These are phyloP conservation scores for Bettongia penicillata DNA, from an alignment of 2,113 vertebrate species.

Conservation along the genomic window DNA sequence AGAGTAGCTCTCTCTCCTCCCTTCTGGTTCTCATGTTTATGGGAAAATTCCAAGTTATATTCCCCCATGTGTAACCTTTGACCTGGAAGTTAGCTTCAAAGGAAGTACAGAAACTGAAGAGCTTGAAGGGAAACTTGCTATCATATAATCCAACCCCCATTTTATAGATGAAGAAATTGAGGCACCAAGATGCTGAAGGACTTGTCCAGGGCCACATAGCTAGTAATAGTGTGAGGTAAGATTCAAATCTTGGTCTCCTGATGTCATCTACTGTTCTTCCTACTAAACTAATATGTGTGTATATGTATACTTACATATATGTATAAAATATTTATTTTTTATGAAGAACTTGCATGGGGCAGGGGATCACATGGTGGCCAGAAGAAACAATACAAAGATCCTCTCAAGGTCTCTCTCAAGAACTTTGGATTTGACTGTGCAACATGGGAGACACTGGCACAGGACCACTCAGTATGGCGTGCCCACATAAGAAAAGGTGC, in stretches of 20 bases:
- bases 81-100: not conserved
- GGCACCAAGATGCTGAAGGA: not conserved
- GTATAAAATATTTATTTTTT: too few relatives aligned
- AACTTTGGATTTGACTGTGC: too few relatives aligned
- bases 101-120: not conserved
- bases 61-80: not conserved
- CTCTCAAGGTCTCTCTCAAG: too few relatives aligned
- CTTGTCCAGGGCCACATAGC: not conserved
- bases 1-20: not conserved
- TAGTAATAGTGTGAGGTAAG: not conserved
- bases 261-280: not conserved
- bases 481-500: too few relatives aligned
- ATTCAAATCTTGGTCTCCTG: not conserved
- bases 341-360: too few relatives aligned
- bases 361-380: too few relatives aligned
- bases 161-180: not conserved
- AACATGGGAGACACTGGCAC: too few relatives aligned
- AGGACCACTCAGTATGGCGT: too few relatives aligned
- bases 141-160: not conserved
- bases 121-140: not conserved
- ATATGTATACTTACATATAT: not conserved
- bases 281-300: not conserved
- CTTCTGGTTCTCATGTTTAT: not conserved
- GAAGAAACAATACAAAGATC: too few relatives aligned
- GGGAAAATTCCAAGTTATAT: not conserved